Evolutionary conservation across 2,888 invertebrate genomes (phyloP).

Genomic region (Molanna angustata): DNA sequence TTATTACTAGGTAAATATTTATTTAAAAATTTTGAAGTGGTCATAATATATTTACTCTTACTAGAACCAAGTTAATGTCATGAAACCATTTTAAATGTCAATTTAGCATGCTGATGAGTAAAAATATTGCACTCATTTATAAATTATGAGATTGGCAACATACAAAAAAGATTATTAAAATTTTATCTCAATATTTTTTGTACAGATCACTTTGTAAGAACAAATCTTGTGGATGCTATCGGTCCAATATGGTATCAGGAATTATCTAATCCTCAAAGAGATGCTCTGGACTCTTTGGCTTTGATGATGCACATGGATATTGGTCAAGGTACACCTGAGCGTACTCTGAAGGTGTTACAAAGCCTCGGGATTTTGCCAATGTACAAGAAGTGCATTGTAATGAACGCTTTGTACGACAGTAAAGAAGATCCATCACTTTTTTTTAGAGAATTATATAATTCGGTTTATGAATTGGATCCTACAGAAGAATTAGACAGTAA

Average conservation of each 20-base stretch:
- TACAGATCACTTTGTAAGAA: no score
- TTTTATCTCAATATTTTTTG: no score
- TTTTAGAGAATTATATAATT: constrained; percentile 46
- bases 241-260: constrained; percentile 50
- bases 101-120: no score
- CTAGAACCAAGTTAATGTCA: no score
- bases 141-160: no score
- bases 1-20: no score
- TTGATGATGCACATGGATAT: constrained; percentile 45
- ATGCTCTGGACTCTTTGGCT: constrained; percentile 41
- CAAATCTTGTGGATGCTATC: no score
- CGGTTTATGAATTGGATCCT: constrained; percentile 43
- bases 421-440: constrained; percentile 47
- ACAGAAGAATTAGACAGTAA: constrained; percentile 35
- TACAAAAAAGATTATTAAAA: no score
- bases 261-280: constrained; percentile 44
- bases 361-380: constrained; percentile 42
- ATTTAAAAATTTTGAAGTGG: no score
- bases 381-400: constrained; percentile 39
- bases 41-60: no score
- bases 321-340: constrained; percentile 43
- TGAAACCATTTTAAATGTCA: no score
- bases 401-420: constrained; percentile 42
- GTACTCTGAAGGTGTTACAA: constrained; percentile 39
- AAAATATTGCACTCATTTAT: no score